phyloP scores from a whole-genome alignment of 2,797 vertebrate species.

The Rhynchonycteris naso region DNA sequence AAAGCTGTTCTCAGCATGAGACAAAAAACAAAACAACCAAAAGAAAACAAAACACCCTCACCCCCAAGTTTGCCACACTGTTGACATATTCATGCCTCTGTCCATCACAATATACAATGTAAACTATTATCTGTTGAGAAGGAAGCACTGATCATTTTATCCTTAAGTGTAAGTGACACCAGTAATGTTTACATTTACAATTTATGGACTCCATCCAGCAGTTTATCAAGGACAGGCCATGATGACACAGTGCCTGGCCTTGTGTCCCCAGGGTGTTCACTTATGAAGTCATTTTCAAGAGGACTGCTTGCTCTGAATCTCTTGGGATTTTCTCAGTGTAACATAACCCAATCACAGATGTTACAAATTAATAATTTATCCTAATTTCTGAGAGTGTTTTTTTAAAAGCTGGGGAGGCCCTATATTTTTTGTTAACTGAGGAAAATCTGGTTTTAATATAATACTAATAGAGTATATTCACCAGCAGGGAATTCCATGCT shows the following conservation, averaged over 20 bases:
- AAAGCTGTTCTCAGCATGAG: conserved; percentile 54
- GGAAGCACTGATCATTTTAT: conserved; percentile 69
- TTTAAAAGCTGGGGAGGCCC: conserved; percentile 60
- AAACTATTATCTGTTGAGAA: conserved; percentile 73
- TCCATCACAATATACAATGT: conserved; percentile 55
- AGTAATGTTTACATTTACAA: conserved; percentile 71
- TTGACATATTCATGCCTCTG: conserved; percentile 71
- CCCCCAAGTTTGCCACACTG: background rate
- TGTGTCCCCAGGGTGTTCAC: conserved; percentile 53
- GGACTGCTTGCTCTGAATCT: conserved; percentile 81
- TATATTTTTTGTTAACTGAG: conserved; percentile 65
- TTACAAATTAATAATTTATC: conserved; percentile 86
- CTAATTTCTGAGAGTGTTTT: conserved; percentile 66
- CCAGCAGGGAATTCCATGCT: conserved; percentile 72
- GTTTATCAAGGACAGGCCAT: conserved; percentile 71
- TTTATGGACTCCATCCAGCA: conserved; percentile 64
- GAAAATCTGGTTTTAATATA: conserved; percentile 82
- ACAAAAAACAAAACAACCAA: background rate
- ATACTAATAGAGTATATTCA: conserved; percentile 68
- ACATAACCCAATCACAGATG: conserved; percentile 89
- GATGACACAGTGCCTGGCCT: conserved; percentile 75
- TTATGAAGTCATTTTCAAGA: conserved; percentile 87
- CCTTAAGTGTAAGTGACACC: conserved; percentile 72
- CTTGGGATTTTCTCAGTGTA: conserved; percentile 80
- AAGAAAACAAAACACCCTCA: background rate